These are phyloP conservation scores for Chondrosia reniformis DNA, from an alignment of 37 sponge, comb jelly and placozoan species.

Conservation along the genomic window DNA sequence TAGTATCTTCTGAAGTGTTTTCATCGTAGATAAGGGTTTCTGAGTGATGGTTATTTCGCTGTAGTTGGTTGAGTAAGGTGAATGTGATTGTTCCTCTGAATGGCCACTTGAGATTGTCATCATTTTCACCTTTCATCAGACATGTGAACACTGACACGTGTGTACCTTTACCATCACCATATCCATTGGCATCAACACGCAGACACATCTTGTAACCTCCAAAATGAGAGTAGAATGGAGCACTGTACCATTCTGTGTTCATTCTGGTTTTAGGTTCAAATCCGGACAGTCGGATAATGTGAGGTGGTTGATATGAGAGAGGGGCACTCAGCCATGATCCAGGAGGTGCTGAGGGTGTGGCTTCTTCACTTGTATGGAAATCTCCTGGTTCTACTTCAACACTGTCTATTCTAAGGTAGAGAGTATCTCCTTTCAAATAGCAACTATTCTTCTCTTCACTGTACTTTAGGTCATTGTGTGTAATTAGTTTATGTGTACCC, in stretches of 20 bases:
- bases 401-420: no score
- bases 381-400: no score
- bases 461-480: no score
- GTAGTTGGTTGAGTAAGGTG: conserved; percentile 12
- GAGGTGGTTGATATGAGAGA: no score
- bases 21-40: no score
- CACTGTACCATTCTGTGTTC: conserved; percentile 11
- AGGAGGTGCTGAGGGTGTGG: background rate
- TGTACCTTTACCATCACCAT: conserved; percentile 28
- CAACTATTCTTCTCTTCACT: no score
- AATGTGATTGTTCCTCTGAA: conserved; percentile 4
- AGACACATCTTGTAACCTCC: conserved; percentile 48
- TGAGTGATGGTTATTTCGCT: background rate
- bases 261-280: background rate
- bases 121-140: conserved; percentile 29
- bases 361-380: no score
- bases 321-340: no score
- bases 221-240: conserved; percentile 23
- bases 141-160: conserved; percentile 36
- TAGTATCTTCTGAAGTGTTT: background rate
- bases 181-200: conserved; percentile 33
- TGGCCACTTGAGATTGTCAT: conserved; percentile 35
- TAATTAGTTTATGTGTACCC: no score
- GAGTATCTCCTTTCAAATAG: no score
- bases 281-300: background rate